These are phyloP conservation scores for Phaethornis superciliosus DNA, from an alignment of 2,113 vertebrate genomes.

Conservation along the genomic window DNA sequence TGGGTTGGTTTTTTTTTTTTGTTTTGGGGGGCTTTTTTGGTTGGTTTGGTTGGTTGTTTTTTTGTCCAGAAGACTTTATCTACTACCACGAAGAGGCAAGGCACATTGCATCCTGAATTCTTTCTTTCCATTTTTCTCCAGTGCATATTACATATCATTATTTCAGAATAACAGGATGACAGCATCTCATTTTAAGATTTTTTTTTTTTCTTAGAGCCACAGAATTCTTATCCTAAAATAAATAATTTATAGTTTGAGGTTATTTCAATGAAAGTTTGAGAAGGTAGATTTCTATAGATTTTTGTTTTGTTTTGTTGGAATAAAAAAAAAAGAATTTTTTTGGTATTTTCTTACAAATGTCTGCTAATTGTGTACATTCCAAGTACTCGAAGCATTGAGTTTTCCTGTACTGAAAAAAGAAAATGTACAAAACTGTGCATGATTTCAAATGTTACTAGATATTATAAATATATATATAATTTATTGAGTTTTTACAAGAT, in stretches of 20 bases:
- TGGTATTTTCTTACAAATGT: conserved; percentile 79
- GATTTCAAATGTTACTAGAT: conserved; percentile 76
- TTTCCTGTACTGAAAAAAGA: conserved; percentile 61
- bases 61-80: not conserved
- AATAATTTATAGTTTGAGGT: conserved; percentile 74
- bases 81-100: conserved; percentile 9
- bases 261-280: conserved; percentile 56
- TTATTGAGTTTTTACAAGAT: conserved; percentile 84
- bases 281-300: conserved; percentile 75
- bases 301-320: conserved; percentile 68
- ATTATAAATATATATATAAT: conserved; percentile 84
- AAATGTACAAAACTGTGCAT: conserved; percentile 71
- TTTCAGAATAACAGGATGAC: conserved; percentile 35
- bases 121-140: conserved; percentile 36
- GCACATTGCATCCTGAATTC: conserved; percentile 15
- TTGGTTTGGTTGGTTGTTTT: not conserved
- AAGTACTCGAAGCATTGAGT: conserved; percentile 50
- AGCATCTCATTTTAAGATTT: conserved; percentile 38
- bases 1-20: not conserved
- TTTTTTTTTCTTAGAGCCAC: conserved; percentile 43
- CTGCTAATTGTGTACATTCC: conserved; percentile 78
- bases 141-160: conserved; percentile 31
- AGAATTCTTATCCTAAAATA: conserved; percentile 61
- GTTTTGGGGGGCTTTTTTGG: not conserved
- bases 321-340: conserved; percentile 60